phyloP scores from a whole-genome alignment of 2,888 invertebrate genomes.

The Agriopis marginaria region DNA sequence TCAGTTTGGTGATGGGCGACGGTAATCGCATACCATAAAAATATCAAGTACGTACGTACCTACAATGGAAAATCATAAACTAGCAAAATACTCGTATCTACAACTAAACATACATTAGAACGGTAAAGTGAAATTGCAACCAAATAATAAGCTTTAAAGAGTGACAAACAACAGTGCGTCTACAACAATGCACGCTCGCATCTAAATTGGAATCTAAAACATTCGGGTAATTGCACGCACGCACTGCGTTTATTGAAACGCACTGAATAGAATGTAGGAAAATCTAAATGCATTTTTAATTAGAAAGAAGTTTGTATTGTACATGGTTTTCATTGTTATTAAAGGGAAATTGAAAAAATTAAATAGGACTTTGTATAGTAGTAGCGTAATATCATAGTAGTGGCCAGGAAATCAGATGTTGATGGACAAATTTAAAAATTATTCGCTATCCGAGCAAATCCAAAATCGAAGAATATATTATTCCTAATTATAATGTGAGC shows the following conservation, averaged over 20 bases:
- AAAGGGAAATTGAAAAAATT: too few relatives aligned
- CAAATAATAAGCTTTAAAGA: conserved; percentile 17
- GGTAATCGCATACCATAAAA: too few relatives aligned
- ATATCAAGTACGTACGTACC: background rate
- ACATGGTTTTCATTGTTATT: too few relatives aligned
- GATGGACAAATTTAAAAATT: too few relatives aligned
- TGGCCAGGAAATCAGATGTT: too few relatives aligned
- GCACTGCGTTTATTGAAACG: conserved; percentile 39
- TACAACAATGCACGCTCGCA: conserved; percentile 28
- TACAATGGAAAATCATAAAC: conserved; percentile 10
- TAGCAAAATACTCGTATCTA: too few relatives aligned
- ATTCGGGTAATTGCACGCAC: conserved; percentile 34
- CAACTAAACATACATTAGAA: conserved; percentile 20
- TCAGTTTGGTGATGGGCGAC: too few relatives aligned
- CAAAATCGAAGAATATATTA: too few relatives aligned
- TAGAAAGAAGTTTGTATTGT: background rate
- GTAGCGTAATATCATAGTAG: too few relatives aligned
- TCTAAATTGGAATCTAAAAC: conserved; percentile 45
- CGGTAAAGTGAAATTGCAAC: conserved; percentile 30
- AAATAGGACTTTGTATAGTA: too few relatives aligned
- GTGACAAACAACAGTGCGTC: conserved; percentile 19
- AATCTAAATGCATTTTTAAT: conserved; percentile 12
- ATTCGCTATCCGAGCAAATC: too few relatives aligned
- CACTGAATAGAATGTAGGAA: conserved; percentile 33
- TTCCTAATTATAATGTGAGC: too few relatives aligned